Evolutionary conservation across 2,797 vertebrate genomes (phyloP), one percentile per base, ranked within the genome.

Genomic region (Kryptopterus vitreolus): DNA sequence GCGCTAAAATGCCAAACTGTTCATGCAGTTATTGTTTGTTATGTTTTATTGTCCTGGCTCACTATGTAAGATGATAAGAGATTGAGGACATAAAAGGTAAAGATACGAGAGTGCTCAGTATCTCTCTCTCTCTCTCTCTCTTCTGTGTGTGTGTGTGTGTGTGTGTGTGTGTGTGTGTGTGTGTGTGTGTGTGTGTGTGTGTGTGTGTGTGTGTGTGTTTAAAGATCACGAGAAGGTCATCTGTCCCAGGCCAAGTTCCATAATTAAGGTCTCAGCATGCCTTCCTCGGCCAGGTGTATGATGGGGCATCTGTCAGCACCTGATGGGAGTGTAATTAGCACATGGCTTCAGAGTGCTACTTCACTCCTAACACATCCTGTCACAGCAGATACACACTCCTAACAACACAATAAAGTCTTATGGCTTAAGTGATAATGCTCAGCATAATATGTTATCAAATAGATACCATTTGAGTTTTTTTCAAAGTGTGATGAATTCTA

Each of bases 221-320:
- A 70, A 74, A 26, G 62, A 82, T 12, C 35, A 4, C 50, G 18
- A 10, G 70, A 75, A 33, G 85, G 77, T 77, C 59, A 80, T 31
- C 63, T 76, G 43, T 75, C 75, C 57, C 71, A 71, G 70, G 81
- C 78, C 52, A 62, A 81, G 63, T 78, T 79, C 82, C 83, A 87
- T 91, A 89, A 92, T 92, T 88, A 90, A 90, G 83, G 82, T 81
- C 91, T 85, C 89, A 90, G 89, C 89, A 84, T 88, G 90, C 48
- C 33, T 24, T 66, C 79, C 81, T 79, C 81, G 80, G 83, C 62
- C 81, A 89, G 88, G 87, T 87, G 85, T 82, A 79, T 26, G 62
- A 75, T 71, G 33, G 65, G 62, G 81, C 66, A 82, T 82, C 83
- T 88, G 88, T 82, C 79, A 89, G 85, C 86, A 66, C 84, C 43